Conservation (phyloP, 2,113 vertebrate species). For the Morone chrysops region DNA sequence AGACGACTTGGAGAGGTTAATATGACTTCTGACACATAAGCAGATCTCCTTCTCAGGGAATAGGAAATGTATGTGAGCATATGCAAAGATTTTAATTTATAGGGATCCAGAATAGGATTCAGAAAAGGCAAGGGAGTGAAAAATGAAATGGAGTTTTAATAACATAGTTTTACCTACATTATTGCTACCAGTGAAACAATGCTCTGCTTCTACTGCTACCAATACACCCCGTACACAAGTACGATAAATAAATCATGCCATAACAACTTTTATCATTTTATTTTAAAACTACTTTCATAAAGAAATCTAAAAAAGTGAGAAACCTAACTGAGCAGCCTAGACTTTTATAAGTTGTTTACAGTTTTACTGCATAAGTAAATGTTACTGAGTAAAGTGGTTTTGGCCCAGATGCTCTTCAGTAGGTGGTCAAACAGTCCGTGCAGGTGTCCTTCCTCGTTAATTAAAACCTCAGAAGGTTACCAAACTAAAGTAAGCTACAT, state of each 20-base stretch:
- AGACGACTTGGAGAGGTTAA: constrained; percentile 61
- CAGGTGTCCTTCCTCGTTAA: constrained; percentile 31
- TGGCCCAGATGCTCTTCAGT: constrained; percentile 7
- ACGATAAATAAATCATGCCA: constrained; percentile 14
- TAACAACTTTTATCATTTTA: no score
- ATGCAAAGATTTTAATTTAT: constrained; percentile 39
- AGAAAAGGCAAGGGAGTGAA: neutral
- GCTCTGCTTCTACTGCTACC: neutral
- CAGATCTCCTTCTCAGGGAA: constrained; percentile 25
- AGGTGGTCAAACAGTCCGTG: constrained; percentile 1
- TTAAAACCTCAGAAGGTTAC: constrained; percentile 16
- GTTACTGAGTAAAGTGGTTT: neutral
- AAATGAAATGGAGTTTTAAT: neutral
- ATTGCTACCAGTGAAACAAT: neutral
- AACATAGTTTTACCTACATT: neutral
- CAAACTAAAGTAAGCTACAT: constrained; percentile 4
- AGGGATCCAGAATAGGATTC: constrained; percentile 2
- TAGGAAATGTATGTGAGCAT: constrained; percentile 2
- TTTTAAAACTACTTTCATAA: neutral
- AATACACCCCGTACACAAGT: neutral
- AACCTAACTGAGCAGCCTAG: neutral
- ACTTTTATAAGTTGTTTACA: neutral
- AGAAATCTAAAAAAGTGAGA: constrained; percentile 1
- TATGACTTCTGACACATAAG: constrained; percentile 65
- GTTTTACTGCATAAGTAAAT: neutral